Percentiles rank a stretch among this genome's conserved stretches.
These are phyloP conservation scores for Thunnus maccoyii DNA, from an alignment of 2,113 vertebrate genomes.

Conservation along the genomic window DNA sequence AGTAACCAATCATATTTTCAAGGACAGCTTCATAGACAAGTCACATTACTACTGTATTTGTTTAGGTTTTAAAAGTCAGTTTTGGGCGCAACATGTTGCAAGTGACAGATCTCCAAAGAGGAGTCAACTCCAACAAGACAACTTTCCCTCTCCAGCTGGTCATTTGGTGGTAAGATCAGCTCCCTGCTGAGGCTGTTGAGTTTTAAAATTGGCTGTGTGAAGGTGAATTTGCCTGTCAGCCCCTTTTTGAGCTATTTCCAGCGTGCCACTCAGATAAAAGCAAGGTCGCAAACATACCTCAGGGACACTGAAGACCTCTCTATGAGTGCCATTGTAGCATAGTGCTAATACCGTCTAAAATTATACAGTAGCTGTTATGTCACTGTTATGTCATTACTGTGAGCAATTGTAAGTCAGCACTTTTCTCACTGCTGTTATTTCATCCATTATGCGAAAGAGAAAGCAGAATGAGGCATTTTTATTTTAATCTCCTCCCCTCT, in stretches of 20 bases:
- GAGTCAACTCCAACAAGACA: background rate
- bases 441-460: background rate
- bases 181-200: constrained; percentile 22
- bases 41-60: background rate
- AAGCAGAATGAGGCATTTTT: background rate
- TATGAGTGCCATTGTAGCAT: background rate
- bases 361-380: constrained; percentile 1
- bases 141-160: constrained; percentile 29
- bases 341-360: constrained; percentile 4
- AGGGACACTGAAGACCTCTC: background rate
- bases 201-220: constrained; percentile 13
- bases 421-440: background rate
- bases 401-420: background rate
- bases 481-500: background rate
- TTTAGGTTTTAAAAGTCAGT: background rate
- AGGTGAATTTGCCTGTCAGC: constrained; percentile 24
- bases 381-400: background rate
- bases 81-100: background rate
- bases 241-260: constrained; percentile 48
- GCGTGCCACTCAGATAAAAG: constrained; percentile 1
- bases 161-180: background rate
- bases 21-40: too few relatives aligned
- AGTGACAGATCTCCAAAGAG: background rate
- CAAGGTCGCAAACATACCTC: constrained; percentile 6
- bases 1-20: too few relatives aligned